These are phyloP conservation scores for Scomberomorus guttatus DNA, from an alignment of 2,797 vertebrate genomes.

Conservation along the genomic window DNA sequence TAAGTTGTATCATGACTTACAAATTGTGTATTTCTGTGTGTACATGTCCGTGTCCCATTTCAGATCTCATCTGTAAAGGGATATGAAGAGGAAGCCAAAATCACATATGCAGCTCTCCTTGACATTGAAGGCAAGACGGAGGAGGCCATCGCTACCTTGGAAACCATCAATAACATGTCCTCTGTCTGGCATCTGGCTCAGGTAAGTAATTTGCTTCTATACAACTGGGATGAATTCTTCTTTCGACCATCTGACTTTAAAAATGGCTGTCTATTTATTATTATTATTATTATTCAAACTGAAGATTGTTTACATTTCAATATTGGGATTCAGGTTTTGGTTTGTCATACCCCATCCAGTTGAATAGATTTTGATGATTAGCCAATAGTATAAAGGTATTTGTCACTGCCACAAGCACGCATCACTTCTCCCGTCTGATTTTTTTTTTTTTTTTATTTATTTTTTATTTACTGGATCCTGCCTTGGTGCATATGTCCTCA, in stretches of 20 bases:
- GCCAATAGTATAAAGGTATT: no score
- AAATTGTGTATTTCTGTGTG: background rate
- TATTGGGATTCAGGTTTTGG: no score
- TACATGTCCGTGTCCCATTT: conserved; percentile 1
- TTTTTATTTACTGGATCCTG: background rate
- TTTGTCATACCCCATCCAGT: no score
- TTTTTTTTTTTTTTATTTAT: no score
- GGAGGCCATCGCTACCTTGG: conserved; percentile 92
- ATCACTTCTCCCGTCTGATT: no score
- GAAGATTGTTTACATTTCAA: no score
- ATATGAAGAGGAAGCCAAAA: conserved; percentile 90
- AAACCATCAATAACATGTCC: conserved; percentile 91
- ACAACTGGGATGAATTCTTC: background rate
- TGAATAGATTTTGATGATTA: no score
- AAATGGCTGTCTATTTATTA: background rate
- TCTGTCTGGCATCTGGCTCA: conserved; percentile 95
- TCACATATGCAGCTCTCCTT: conserved; percentile 90
- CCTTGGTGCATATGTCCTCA: background rate
- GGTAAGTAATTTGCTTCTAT: conserved; percentile 79
- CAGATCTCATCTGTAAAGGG: conserved; percentile 88
- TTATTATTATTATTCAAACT: no score
- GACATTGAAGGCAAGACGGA: conserved; percentile 95
- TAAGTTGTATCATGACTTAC: background rate
- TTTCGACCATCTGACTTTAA: background rate
- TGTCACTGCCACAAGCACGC: no score